phyloP scores from a whole-genome alignment of 2,797 vertebrate species.

The Malacoraja senta region DNA sequence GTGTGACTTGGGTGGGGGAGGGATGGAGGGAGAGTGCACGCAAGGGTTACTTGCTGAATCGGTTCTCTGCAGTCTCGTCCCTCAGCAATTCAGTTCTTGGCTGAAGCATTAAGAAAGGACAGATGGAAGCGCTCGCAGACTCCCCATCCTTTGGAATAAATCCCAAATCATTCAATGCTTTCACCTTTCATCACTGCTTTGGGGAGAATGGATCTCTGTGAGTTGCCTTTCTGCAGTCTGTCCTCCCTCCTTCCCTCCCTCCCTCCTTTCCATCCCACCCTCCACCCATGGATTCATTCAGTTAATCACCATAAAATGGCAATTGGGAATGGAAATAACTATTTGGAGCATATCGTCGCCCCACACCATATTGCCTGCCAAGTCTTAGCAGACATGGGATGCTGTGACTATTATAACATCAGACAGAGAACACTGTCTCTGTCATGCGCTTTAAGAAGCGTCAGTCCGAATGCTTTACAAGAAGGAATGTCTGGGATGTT shows the following conservation, averaged over 20 bases:
- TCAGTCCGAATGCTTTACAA: too few relatives aligned
- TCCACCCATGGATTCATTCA: background rate
- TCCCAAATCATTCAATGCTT: background rate
- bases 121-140: background rate
- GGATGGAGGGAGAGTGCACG: too few relatives aligned
- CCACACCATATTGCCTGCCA: too few relatives aligned
- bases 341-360: background rate
- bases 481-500: background rate
- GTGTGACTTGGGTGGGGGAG: too few relatives aligned
- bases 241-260: background rate
- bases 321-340: background rate
- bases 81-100: background rate
- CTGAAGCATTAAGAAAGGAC: background rate
- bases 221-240: background rate
- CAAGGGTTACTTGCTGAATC: background rate
- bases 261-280: background rate
- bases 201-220: background rate
- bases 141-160: background rate
- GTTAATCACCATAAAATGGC: background rate
- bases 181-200: background rate
- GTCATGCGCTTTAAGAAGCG: background rate
- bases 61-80: background rate
- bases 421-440: background rate
- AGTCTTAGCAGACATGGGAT: background rate
- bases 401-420: background rate